Conservation (phyloP, 2,888 invertebrate species). For the Ecliptopera silaceata region DNA sequence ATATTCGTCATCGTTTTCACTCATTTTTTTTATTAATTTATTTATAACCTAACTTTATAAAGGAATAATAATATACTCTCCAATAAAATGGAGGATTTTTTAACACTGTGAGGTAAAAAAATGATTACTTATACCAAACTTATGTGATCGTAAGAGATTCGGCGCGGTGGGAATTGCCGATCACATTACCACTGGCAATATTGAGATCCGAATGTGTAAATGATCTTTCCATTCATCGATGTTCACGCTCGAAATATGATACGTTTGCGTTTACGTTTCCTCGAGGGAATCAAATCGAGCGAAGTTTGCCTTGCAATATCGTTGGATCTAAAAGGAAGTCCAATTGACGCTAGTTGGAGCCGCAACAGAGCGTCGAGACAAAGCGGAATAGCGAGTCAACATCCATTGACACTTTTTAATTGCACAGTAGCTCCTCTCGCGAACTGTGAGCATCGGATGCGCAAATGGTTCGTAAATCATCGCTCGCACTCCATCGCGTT, state of each 20-base stretch:
- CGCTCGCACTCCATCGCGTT: slow-evolving; percentile 53
- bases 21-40: too few species aligned
- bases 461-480: slow-evolving; percentile 64
- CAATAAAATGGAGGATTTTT: neutral
- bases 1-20: too few species aligned
- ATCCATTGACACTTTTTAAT: slow-evolving; percentile 59
- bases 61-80: neutral
- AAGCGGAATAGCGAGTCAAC: slow-evolving; percentile 49
- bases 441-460: slow-evolving; percentile 52
- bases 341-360: slow-evolving; percentile 46
- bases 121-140: neutral
- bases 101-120: neutral
- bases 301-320: slow-evolving; percentile 30
- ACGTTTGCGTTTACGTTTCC: slow-evolving; percentile 17
- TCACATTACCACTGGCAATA: slow-evolving; percentile 21
- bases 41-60: too few species aligned
- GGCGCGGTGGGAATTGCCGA: slow-evolving; percentile 8
- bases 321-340: slow-evolving; percentile 41
- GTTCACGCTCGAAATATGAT: slow-evolving; percentile 21
- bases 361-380: slow-evolving; percentile 44
- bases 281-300: slow-evolving; percentile 27
- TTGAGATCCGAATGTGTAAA: slow-evolving; percentile 26
- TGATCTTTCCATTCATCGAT: slow-evolving; percentile 25
- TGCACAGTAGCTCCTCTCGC: slow-evolving; percentile 47
- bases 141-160: slow-evolving; percentile 2